phyloP scores from a whole-genome alignment of 2,888 invertebrate species.

The Halictus ligatus region DNA sequence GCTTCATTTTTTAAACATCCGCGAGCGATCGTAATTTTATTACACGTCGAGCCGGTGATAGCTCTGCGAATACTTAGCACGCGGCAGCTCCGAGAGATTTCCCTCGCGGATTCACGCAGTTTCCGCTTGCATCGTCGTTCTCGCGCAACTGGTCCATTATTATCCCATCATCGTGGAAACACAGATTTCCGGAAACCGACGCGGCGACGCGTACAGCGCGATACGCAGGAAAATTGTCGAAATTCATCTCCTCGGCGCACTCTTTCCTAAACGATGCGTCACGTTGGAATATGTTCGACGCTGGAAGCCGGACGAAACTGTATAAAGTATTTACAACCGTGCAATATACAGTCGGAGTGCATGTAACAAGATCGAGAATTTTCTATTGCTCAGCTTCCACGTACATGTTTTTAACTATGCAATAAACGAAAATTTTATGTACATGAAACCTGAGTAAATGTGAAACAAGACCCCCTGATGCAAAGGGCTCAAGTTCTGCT shows the following conservation, averaged over 20 bases:
- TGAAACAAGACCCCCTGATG: background rate
- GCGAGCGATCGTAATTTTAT: slow-evolving; percentile 4
- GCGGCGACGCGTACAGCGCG: background rate
- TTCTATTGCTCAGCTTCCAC: too few species aligned
- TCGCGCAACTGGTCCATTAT: slow-evolving; percentile 38
- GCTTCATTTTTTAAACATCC: slow-evolving; percentile 8
- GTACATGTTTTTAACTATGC: too few species aligned
- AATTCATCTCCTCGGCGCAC: background rate
- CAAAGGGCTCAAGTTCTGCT: background rate
- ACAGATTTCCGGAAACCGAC: slow-evolving; percentile 25
- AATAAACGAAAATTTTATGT: too few species aligned
- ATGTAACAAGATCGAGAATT: background rate
- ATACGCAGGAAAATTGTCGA: slow-evolving; percentile 15
- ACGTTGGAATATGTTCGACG: background rate
- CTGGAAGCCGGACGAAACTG: background rate
- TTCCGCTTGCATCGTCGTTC: slow-evolving; percentile 5
- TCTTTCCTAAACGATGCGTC: background rate
- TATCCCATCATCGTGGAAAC: slow-evolving; percentile 40
- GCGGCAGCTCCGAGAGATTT: slow-evolving; percentile 35
- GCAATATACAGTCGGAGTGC: background rate
- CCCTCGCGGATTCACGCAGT: slow-evolving; percentile 30
- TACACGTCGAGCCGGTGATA: background rate
- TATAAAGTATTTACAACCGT: background rate
- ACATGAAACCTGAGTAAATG: background rate
- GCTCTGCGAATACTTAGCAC: slow-evolving; percentile 14